Conservation (phyloP, 2,113 vertebrate genomes). For the Aldabrachelys gigantea region DNA sequence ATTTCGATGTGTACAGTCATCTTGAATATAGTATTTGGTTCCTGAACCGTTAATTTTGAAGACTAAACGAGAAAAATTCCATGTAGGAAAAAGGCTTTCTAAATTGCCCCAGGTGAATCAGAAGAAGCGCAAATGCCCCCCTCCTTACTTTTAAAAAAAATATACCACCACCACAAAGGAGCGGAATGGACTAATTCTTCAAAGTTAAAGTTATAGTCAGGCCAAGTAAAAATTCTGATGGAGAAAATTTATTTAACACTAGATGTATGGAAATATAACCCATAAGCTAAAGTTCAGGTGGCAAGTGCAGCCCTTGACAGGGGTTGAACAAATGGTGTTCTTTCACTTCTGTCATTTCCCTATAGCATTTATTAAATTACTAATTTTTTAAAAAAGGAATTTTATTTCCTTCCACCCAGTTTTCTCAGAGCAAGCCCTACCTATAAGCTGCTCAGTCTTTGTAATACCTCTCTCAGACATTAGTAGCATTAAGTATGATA, state of each 20-base stretch:
- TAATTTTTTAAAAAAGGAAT: background rate
- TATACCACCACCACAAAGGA: background rate
- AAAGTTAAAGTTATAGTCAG: background rate
- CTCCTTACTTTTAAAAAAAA: background rate
- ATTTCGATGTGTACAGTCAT: background rate
- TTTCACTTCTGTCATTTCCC: background rate
- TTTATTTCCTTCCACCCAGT: background rate
- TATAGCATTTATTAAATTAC: background rate
- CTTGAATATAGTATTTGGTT: background rate
- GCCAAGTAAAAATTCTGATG: background rate
- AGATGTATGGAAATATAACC: background rate
- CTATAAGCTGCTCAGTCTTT: accelerated
- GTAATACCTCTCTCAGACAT: accelerated
- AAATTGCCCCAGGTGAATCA: background rate
- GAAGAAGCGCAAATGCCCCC: background rate
- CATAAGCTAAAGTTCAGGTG: background rate
- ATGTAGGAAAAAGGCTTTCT: background rate
- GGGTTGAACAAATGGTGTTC: background rate
- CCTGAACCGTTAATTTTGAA: background rate
- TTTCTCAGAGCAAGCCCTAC: background rate
- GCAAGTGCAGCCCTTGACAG: background rate
- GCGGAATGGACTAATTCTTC: background rate
- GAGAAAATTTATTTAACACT: background rate
- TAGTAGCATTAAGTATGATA: background rate
- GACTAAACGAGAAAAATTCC: background rate